Percentiles rank a stretch among this genome's conserved stretches.
These are phyloP conservation scores for Microplitis mediator DNA, from an alignment of 1,140 invertebrate species.

Conservation along the genomic window DNA sequence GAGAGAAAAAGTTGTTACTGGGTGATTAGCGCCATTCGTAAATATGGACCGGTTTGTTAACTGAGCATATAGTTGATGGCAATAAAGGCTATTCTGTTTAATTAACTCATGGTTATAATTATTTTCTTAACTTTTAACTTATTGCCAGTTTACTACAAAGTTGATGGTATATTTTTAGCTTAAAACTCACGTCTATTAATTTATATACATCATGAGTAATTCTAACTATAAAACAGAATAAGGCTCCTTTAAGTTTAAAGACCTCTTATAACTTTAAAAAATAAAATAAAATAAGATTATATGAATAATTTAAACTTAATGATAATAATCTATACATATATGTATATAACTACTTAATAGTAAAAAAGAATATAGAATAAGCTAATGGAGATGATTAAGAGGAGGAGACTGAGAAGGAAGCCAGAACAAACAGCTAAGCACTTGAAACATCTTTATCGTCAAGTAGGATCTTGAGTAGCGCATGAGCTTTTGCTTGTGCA, in stretches of 20 bases:
- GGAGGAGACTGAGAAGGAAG: background rate
- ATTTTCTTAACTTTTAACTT: conserved; percentile 20
- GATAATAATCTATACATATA: too few species aligned
- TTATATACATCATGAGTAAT: too few species aligned
- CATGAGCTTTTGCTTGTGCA: background rate
- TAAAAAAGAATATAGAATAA: background rate
- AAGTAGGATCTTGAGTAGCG: conserved; percentile 18
- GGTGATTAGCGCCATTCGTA: conserved; percentile 33
- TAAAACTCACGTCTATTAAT: too few species aligned
- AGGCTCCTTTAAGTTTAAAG: too few species aligned
- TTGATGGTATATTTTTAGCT: background rate
- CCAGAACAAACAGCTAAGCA: conserved; percentile 5
- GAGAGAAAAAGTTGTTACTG: conserved; percentile 14
- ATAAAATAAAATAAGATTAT: conserved; percentile 10
- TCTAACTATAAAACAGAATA: too few species aligned
- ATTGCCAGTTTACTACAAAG: background rate
- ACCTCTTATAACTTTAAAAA: conserved; percentile 12
- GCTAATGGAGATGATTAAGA: background rate
- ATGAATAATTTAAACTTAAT: too few species aligned
- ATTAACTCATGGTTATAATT: conserved; percentile 23
- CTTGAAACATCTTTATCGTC: conserved; percentile 36
- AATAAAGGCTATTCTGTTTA: conserved; percentile 31
- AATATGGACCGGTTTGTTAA: conserved; percentile 34
- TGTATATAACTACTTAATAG: too few species aligned
- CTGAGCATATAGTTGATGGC: background rate